phyloP scores from a whole-genome alignment of 1,140 invertebrate species.

The Hylaeus volcanicus region DNA sequence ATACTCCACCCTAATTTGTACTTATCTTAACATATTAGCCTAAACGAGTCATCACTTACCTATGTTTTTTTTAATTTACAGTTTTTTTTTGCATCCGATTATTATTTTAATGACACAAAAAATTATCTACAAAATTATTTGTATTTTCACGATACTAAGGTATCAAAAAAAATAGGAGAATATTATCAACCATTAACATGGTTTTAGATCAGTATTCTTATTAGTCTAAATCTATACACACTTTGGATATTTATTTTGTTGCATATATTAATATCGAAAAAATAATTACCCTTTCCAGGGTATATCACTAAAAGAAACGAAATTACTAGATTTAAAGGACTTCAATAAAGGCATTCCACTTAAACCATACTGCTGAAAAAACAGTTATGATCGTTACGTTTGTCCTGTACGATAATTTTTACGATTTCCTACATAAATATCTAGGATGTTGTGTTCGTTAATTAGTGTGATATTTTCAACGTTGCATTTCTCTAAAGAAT shows the following conservation, averaged over 20 bases:
- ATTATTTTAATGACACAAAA: constrained; percentile 35
- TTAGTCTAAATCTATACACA: constrained; percentile 55
- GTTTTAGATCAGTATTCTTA: constrained; percentile 31
- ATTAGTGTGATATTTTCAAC: constrained; percentile 24
- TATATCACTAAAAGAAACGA: constrained; percentile 13
- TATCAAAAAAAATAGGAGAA: constrained; percentile 29
- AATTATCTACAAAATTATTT: constrained; percentile 35
- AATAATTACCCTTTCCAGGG: not conserved
- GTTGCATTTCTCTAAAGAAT: constrained; percentile 12
- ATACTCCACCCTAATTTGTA: constrained; percentile 53
- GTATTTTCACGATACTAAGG: constrained; percentile 20
- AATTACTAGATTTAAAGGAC: not conserved
- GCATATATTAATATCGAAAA: constrained; percentile 10
- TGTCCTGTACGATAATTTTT: constrained; percentile 37
- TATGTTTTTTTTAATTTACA: constrained; percentile 42
- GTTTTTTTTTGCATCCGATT: constrained; percentile 6
- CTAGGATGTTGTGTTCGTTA: constrained; percentile 2
- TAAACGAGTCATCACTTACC: constrained; percentile 36
- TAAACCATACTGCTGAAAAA: constrained; percentile 18
- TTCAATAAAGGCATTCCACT: not conserved
- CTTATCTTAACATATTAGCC: constrained; percentile 53
- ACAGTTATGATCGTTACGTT: constrained; percentile 39
- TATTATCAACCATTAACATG: constrained; percentile 27
- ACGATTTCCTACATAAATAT: constrained; percentile 19
- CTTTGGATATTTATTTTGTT: constrained; percentile 42